phyloP scores from a whole-genome alignment of 2,797 vertebrate species.

The Myripristis jacobus region DNA sequence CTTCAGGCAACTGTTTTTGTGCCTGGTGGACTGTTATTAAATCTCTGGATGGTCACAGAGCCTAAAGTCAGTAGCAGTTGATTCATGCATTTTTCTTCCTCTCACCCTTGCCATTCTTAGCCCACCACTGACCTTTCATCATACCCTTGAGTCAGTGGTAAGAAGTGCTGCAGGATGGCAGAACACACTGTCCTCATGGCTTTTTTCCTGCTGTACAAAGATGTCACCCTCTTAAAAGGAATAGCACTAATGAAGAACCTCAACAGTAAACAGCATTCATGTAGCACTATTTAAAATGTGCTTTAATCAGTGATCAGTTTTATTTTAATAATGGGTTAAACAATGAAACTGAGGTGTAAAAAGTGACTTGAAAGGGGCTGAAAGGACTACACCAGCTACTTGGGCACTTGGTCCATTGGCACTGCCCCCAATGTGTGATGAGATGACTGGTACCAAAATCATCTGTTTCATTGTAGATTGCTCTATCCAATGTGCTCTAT shows the following conservation, averaged over 20 bases:
- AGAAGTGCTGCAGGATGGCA: constrained; percentile 61
- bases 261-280: constrained; percentile 35
- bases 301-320: no score
- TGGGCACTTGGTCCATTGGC: no score
- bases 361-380: no score
- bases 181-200: constrained; percentile 55
- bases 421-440: no score
- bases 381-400: no score
- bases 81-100: constrained; percentile 58
- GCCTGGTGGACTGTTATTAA: constrained; percentile 73
- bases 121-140: constrained; percentile 72
- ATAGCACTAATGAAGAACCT: constrained; percentile 55
- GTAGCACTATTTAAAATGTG: constrained; percentile 11
- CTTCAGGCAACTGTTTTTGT: constrained; percentile 45
- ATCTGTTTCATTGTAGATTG: no score
- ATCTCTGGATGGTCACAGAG: constrained; percentile 67
- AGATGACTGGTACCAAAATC: no score
- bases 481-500: no score
- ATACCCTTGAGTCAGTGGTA: constrained; percentile 62
- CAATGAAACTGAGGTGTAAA: no score
- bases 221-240: constrained; percentile 64
- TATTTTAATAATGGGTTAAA: no score
- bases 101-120: constrained; percentile 69
- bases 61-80: constrained; percentile 49
- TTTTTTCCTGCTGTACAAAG: constrained; percentile 53